These are phyloP conservation scores for Verasper variegatus DNA, from an alignment of 2,113 vertebrate genomes.

Conservation along the genomic window DNA sequence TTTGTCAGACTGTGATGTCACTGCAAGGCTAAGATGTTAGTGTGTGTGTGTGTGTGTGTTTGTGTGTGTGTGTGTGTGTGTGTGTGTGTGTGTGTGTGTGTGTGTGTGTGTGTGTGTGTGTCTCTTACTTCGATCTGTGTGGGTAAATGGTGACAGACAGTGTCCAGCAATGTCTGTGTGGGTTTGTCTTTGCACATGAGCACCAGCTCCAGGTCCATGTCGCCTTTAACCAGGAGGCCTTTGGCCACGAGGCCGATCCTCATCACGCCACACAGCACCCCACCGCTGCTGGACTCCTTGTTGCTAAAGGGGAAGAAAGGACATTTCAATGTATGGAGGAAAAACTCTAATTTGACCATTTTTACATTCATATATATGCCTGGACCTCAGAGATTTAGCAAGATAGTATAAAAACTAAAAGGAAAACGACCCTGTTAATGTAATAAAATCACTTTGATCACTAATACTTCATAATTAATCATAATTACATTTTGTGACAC, in stretches of 20 bases:
- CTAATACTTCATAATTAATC: neutral
- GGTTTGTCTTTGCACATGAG: constrained; percentile 98
- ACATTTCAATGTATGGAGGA: neutral
- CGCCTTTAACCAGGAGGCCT: constrained; percentile 97
- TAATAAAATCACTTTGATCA: neutral
- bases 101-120: neutral
- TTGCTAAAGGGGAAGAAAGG: neutral
- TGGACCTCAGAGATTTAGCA: neutral
- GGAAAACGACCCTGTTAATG: neutral
- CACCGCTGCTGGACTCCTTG: constrained; percentile 90
- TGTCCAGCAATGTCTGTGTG: constrained; percentile 91
- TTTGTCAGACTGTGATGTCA: neutral
- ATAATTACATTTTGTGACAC: neutral
- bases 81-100: neutral
- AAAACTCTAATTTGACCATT: neutral
- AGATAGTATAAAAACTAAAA: neutral
- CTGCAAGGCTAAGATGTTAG: neutral
- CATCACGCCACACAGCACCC: constrained; percentile 95
- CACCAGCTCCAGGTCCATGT: constrained; percentile 98
- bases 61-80: neutral
- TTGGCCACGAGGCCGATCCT: constrained; percentile 98
- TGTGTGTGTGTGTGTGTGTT: neutral
- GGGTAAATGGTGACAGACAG: constrained; percentile 93
- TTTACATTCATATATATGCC: neutral
- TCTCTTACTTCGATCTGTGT: constrained; percentile 86